phyloP scores from a whole-genome alignment of 2,113 vertebrate genomes.

The Melozone crissalis region DNA sequence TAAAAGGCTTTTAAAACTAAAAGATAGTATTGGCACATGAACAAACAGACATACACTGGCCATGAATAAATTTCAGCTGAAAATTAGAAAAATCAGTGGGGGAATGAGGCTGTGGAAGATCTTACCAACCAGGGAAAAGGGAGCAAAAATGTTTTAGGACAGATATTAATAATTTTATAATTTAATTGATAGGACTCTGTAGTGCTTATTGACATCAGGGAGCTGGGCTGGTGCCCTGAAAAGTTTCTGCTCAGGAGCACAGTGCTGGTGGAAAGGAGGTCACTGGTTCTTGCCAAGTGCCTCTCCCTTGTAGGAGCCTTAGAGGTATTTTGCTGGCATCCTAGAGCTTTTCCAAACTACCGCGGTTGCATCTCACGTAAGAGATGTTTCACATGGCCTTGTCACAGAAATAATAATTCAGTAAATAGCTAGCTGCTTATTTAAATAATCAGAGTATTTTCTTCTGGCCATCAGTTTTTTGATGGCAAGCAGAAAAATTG shows the following conservation, averaged over 20 bases:
- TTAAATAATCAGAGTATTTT: not conserved
- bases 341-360: not conserved
- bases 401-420: not conserved
- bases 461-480: not conserved
- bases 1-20: not conserved
- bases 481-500: not conserved
- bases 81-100: not conserved
- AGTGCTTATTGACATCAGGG: not conserved
- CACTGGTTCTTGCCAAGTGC: not conserved
- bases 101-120: not conserved
- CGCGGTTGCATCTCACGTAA: not conserved
- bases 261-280: not conserved
- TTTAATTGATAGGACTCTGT: not conserved
- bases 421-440: not conserved
- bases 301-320: not conserved
- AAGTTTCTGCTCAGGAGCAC: not conserved
- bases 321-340: not conserved
- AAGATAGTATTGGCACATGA: not conserved
- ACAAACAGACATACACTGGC: not conserved
- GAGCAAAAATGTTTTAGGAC: not conserved
- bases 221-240: not conserved
- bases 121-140: not conserved
- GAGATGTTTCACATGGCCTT: not conserved
- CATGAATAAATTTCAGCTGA: slow-evolving; percentile 25
- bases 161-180: not conserved